Percentiles rank a stretch among this genome's conserved stretches.
These are phyloP conservation scores for Tinamus major DNA, from an alignment of 2,797 vertebrate genomes.

Conservation along the genomic window DNA sequence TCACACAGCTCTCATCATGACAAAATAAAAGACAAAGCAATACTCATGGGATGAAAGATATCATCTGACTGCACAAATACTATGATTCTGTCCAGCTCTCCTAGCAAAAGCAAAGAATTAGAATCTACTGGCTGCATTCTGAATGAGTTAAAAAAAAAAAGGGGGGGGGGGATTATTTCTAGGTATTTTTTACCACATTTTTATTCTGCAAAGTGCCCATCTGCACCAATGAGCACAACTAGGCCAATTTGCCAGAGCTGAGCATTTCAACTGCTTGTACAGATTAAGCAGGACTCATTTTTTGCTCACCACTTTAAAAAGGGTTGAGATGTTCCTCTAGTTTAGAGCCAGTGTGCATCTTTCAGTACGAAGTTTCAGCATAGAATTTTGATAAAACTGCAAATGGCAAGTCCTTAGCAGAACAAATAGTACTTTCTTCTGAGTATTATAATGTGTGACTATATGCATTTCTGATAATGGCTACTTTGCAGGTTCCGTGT, in stretches of 20 bases:
- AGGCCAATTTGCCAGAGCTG: neutral
- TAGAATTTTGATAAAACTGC: neutral
- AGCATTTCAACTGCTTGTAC: neutral
- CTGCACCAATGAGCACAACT: neutral
- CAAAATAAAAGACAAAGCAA: neutral
- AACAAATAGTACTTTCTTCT: neutral
- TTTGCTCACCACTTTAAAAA: neutral
- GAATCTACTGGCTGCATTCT: neutral
- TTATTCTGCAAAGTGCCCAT: neutral
- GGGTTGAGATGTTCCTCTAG: neutral
- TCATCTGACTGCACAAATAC: neutral
- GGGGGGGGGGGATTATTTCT: too few relatives aligned
- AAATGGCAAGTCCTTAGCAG: neutral
- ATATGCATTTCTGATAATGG: neutral
- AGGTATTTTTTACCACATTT: neutral
- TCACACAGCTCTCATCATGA: neutral
- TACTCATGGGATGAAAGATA: neutral
- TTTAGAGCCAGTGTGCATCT: neutral
- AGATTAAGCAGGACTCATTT: neutral
- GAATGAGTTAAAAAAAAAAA: neutral
- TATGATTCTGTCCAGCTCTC: neutral
- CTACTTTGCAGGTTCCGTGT: neutral
- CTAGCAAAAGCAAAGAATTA: neutral
- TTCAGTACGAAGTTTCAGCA: neutral
- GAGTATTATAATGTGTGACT: neutral